These are phyloP conservation scores for Blera fallax DNA, from an alignment of 2,888 invertebrate genomes.

Conservation along the genomic window DNA sequence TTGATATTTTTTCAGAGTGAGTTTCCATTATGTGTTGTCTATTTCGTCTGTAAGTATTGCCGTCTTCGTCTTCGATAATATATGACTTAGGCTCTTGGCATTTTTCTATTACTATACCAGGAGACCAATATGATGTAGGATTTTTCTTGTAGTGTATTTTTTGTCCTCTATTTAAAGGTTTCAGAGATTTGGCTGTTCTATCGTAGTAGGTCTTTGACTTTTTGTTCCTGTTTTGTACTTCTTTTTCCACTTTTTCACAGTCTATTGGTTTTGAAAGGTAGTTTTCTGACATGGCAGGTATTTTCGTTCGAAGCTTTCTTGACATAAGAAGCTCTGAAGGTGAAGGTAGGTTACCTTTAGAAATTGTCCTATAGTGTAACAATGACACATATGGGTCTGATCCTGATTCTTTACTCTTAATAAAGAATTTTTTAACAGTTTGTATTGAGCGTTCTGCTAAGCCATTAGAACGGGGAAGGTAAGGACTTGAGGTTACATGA, in stretches of 20 bases:
- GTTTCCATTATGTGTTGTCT: conserved; percentile 24
- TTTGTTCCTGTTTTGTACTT: background rate
- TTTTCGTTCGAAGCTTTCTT: conserved; percentile 17
- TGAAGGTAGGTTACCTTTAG: conserved; percentile 13
- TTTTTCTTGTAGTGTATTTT: conserved; percentile 24
- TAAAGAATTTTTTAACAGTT: background rate
- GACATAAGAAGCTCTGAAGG: conserved; percentile 27
- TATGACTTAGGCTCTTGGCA: conserved; percentile 34
- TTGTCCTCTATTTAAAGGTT: conserved; percentile 35
- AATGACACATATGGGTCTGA: conserved; percentile 4
- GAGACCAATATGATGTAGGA: conserved; percentile 26
- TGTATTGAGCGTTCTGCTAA: background rate
- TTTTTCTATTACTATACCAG: conserved; percentile 24
- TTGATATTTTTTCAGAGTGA: background rate
- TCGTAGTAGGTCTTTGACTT: conserved; percentile 11
- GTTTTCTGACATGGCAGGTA: conserved; percentile 7
- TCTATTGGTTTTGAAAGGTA: conserved; percentile 9
- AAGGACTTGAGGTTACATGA: conserved; percentile 2
- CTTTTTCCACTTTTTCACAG: background rate
- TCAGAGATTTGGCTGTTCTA: background rate
- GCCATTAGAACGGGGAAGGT: background rate
- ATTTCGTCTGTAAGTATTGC: conserved; percentile 21
- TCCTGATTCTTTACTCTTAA: background rate
- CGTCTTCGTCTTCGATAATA: conserved; percentile 25
- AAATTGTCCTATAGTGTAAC: conserved; percentile 5